These are phyloP conservation scores for Dromas ardeola DNA, from an alignment of 2,113 vertebrate genomes.

Conservation along the genomic window DNA sequence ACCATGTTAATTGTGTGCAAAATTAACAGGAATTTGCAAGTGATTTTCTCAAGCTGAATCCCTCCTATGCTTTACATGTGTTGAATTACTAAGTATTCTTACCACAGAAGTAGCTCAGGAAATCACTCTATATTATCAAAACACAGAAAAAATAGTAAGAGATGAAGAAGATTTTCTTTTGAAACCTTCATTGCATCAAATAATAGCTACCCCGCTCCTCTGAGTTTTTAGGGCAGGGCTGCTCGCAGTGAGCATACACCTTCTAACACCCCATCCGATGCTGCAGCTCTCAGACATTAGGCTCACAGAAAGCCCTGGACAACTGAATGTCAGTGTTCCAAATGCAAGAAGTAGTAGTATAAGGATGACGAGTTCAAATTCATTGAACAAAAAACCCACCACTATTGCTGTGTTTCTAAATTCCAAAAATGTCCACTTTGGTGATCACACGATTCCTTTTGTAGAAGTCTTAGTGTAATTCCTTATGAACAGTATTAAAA, in stretches of 20 bases:
- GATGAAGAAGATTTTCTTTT: slow-evolving; percentile 6
- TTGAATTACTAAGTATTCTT: slow-evolving; percentile 18
- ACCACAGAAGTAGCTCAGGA: slow-evolving; percentile 17
- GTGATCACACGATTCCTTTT: not conserved
- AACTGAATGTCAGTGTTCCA: not conserved
- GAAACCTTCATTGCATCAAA: not conserved
- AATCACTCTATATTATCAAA: slow-evolving; percentile 42
- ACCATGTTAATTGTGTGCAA: not conserved
- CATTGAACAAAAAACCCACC: not conserved
- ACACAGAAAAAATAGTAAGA: not conserved
- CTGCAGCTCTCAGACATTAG: not conserved
- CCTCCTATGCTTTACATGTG: not conserved
- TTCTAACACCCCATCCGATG: slow-evolving; percentile 14
- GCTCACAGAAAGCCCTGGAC: not conserved
- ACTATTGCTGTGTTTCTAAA: not conserved
- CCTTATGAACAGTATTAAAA: not conserved
- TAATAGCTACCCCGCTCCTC: not conserved
- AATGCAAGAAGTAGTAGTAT: not conserved
- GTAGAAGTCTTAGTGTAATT: not conserved
- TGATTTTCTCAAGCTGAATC: not conserved
- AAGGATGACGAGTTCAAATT: not conserved
- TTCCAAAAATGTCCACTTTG: not conserved
- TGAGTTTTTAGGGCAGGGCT: not conserved
- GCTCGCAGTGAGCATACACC: not conserved
- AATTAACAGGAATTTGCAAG: slow-evolving; percentile 33